phyloP scores from a whole-genome alignment of 1,140 invertebrate species.

The Centruroides sculpturatus region DNA sequence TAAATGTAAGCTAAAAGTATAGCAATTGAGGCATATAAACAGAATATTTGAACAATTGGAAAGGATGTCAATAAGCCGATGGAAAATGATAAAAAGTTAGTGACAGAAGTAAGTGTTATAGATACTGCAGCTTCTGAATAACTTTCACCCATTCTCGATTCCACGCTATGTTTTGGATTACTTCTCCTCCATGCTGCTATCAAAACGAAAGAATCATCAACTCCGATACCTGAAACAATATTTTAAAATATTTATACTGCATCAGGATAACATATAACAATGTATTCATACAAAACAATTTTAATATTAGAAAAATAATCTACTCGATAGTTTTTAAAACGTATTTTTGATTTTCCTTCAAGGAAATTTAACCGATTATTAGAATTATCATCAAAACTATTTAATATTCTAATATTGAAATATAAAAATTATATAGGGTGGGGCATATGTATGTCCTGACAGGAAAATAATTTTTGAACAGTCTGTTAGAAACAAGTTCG shows the following conservation, averaged over 20 bases:
- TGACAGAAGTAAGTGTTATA: conserved; percentile 34
- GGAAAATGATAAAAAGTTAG: conserved; percentile 32
- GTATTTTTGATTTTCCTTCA: too few relatives aligned
- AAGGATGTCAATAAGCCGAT: conserved; percentile 74
- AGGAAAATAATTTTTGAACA: too few relatives aligned
- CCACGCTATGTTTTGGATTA: conserved; percentile 30
- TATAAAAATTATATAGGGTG: too few relatives aligned
- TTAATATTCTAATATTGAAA: too few relatives aligned
- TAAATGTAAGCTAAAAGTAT: conserved; percentile 85
- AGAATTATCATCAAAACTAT: too few relatives aligned
- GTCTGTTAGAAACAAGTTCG: too few relatives aligned
- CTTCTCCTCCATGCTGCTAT: conserved; percentile 30
- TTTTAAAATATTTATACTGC: background rate
- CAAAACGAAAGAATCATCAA: conserved; percentile 31
- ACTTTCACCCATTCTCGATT: conserved; percentile 26
- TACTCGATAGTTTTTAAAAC: too few relatives aligned
- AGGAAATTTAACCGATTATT: too few relatives aligned
- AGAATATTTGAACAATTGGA: conserved; percentile 87
- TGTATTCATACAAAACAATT: too few relatives aligned
- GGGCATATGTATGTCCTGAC: too few relatives aligned
- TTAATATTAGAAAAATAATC: too few relatives aligned
- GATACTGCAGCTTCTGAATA: conserved; percentile 32
- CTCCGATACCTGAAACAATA: conserved; percentile 24
- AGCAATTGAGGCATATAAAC: conserved; percentile 83
- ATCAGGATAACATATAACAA: too few relatives aligned